These are phyloP conservation scores for Buceros bicornis DNA, from an alignment of 2,797 vertebrate species.

Conservation along the genomic window DNA sequence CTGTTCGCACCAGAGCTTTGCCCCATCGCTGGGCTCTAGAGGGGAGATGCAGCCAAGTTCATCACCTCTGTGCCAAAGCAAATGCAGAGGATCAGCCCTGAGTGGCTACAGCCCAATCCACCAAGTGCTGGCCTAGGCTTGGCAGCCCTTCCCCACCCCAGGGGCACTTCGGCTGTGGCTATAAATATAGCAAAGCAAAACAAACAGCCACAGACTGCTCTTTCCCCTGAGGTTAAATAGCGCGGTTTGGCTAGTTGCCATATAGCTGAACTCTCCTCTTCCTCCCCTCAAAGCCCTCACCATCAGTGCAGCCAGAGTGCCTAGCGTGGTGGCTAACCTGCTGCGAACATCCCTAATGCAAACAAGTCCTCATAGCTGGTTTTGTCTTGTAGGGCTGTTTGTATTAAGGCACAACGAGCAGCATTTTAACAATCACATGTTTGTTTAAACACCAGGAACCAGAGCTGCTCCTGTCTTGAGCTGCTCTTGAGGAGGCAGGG, in stretches of 20 bases:
- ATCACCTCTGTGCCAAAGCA: neutral
- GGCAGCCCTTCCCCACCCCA: neutral
- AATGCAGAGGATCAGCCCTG: accelerated
- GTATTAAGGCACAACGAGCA: neutral
- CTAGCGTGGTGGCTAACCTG: neutral
- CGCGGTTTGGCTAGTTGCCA: neutral
- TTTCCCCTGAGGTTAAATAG: neutral
- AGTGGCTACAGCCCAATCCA: neutral
- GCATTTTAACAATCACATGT: neutral
- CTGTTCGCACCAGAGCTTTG: accelerated
- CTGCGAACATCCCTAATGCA: neutral
- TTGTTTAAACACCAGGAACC: neutral
- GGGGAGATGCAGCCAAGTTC: neutral
- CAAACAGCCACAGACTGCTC: neutral
- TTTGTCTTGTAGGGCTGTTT: neutral
- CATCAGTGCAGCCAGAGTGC: neutral
- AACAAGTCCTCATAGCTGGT: neutral
- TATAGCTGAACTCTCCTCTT: neutral
- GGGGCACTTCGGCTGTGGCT: neutral
- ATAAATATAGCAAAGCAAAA: neutral
- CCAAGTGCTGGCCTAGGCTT: accelerated
- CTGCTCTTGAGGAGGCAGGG: neutral
- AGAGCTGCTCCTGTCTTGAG: neutral
- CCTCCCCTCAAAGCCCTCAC: neutral
- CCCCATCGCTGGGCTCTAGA: accelerated